Conservation (phyloP, 2,888 invertebrate genomes). For the Parnassius smintheus region DNA sequence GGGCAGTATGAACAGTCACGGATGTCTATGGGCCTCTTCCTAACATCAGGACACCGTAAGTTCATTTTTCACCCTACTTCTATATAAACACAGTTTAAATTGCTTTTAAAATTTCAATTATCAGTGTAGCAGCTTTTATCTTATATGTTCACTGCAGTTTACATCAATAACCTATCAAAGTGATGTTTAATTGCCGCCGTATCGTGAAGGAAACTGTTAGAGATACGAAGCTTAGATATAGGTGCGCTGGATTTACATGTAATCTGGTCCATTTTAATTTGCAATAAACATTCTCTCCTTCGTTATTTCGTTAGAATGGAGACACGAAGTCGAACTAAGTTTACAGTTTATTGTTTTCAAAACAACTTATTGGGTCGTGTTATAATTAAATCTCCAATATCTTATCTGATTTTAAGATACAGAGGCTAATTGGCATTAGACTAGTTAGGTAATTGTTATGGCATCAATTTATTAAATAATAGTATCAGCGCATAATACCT, state of each 20-base stretch:
- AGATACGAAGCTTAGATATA: conserved; percentile 20
- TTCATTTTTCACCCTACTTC: no score
- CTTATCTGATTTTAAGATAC: not conserved
- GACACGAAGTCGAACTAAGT: conserved; percentile 10
- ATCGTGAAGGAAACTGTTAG: conserved; percentile 22
- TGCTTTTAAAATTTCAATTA: conserved; percentile 9
- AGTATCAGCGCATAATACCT: no score
- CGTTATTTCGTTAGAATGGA: conserved; percentile 18
- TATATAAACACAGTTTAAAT: not conserved
- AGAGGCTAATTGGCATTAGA: no score
- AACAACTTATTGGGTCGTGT: not conserved
- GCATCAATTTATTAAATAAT: no score
- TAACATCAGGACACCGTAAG: no score
- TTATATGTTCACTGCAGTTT: conserved; percentile 12
- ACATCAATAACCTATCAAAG: conserved; percentile 22
- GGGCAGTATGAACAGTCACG: no score
- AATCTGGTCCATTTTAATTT: conserved; percentile 25
- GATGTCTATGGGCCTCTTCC: no score
- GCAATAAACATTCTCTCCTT: conserved; percentile 21
- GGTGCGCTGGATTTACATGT: conserved; percentile 25
- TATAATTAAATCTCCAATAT: not conserved
- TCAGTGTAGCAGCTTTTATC: conserved; percentile 9
- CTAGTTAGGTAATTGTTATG: no score
- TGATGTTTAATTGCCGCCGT: conserved; percentile 23
- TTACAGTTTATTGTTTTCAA: conserved; percentile 16